Evolutionary conservation across 2,888 invertebrate genomes (phyloP), one percentile per base, ranked within the genome.

Genomic region (Chrysolina americana): DNA sequence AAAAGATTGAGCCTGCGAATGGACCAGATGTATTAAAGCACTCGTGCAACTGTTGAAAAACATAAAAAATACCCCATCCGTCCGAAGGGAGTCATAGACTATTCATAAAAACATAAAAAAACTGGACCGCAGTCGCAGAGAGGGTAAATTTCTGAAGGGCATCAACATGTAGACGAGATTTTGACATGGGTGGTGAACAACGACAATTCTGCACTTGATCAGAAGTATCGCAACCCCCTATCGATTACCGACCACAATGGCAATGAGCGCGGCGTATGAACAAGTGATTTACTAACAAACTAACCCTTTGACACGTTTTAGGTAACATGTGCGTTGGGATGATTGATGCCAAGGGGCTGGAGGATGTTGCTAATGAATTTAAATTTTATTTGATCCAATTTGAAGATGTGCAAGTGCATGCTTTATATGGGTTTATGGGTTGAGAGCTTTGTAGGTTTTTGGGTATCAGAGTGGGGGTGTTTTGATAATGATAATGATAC

Each of bases 201-300:
- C 74, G 71, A 85, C 82, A 85, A 85, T 83, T 76, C 77, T 81
- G 80, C 84, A 85, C 84, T 85, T 85, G 84, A 85, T 85, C 85
- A 81, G 77, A 80, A 77, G 82, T 79, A 79, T 75, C 62, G 68
- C 75, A 77, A 65, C 77, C 77, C 81, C 76, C 75, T 71, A 62
- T 65, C 69, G 70, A 79, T 76, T 76, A 75, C 62, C 53, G 23
- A 10, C 56, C 68, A 68, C 68, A 68, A 68, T 53, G 68, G n/a
- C 17, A 48, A 53, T 75, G 73, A 75, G 75, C 50, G 48, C 50
- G 28, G 70, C 68, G 59, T 74, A 74, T 74, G 77, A 74, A 74
- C 74, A 69, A 79, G 72, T 74, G 80, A 80, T 81, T 81, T 79
- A 76, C 77, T 68, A 68, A 68, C 68, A 68, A 68, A 68, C 68